Evolutionary conservation across 64 coral and sea anemone species (phyloP), one percentile per base, ranked within the genome.

Genomic region (Pocillopora damicornis): DNA sequence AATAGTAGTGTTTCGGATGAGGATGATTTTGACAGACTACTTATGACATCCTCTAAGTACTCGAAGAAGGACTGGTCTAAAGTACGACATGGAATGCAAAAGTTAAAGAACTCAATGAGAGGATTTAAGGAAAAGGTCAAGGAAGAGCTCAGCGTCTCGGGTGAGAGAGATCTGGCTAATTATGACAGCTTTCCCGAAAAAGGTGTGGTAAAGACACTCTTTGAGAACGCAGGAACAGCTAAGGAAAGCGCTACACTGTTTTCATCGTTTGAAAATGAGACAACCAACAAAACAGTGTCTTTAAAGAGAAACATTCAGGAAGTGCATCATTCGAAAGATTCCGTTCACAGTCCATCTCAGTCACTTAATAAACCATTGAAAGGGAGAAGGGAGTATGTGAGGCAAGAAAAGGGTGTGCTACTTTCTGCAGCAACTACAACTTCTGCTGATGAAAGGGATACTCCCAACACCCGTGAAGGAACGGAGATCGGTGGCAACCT

Each of bases 51-150:
- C 15, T 37, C 45, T 0, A 93, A 93, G 11, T 73, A 84, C 25
- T 35, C 78, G 56, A 93, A 86, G 37, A 89, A 89, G 60, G 58
- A 61, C 14, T 93, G 91, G 91, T 87, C 91, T 8, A 85, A 85
- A 45, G 68, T 85, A 9, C 20, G 56, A 73, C 81, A 85, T 73
- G 81, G 81, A 45, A 51, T 58, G n/a, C 37, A 72, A 34, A 85
- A 85, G 68, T 25, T 85, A 58, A 85, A n/a, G 22, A 85, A 85
- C 58, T 71, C 81, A 14, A 85, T 68, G 35, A 45, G 72, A 20
- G 81, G 81, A 57, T 85, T 85, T 58, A 85, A 30, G 12, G 36
- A 22, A 14, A 37, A 72, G 65, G 81, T 85, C 6, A 38, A 57
- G 56, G 65, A 85, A 58, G 37, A 85, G n/a, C 64, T 85, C 20